These are phyloP conservation scores for Labeo rohita DNA, from an alignment of 2,113 vertebrate species.

Conservation along the genomic window DNA sequence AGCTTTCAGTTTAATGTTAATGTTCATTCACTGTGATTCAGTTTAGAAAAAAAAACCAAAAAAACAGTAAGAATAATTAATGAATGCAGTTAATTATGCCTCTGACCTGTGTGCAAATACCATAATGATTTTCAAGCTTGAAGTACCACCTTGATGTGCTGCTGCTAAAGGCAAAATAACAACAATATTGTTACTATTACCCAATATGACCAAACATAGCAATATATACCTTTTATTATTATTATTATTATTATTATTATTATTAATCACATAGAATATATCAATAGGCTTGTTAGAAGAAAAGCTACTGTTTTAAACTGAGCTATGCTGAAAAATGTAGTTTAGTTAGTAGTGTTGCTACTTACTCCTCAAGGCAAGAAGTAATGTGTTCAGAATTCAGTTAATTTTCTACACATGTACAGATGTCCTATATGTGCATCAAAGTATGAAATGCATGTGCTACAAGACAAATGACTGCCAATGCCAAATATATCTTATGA, in stretches of 20 bases:
- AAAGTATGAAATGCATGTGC: slow-evolving; percentile 31
- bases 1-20: neutral
- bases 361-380: neutral
- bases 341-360: neutral
- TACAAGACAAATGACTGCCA: slow-evolving; percentile 14
- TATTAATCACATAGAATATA: too few species aligned
- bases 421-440: slow-evolving; percentile 21
- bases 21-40: neutral
- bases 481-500: slow-evolving; percentile 34
- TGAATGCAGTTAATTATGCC: neutral
- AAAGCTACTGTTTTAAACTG: neutral
- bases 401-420: slow-evolving; percentile 3
- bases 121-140: neutral
- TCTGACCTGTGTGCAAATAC: neutral
- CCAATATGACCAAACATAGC: neutral
- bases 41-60: neutral
- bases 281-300: neutral
- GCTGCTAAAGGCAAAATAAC: neutral
- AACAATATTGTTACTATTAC: neutral
- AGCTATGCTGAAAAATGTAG: neutral
- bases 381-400: neutral
- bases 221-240: neutral
- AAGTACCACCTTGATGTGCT: neutral
- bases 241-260: too few species aligned
- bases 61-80: neutral